These are phyloP conservation scores for Pedicia rivosa DNA, from an alignment of 2,888 invertebrate genomes.

Conservation along the genomic window DNA sequence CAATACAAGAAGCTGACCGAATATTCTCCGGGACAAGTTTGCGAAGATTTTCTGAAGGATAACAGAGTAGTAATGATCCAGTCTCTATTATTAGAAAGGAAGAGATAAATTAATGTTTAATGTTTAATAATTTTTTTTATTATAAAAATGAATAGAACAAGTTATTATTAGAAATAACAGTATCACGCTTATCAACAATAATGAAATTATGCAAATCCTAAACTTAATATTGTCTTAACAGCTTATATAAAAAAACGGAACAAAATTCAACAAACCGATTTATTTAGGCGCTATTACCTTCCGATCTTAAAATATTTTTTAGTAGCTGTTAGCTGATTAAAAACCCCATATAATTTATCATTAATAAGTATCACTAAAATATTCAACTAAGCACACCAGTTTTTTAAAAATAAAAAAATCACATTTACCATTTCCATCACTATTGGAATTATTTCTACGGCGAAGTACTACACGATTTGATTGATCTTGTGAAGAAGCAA, in stretches of 20 bases:
- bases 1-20: slow-evolving; percentile 23
- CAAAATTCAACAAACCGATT: too few relatives aligned
- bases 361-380: too few relatives aligned
- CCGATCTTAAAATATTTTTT: too few relatives aligned
- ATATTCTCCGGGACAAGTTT: slow-evolving; percentile 56
- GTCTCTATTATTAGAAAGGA: slow-evolving; percentile 17
- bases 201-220: too few relatives aligned
- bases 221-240: too few relatives aligned
- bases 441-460: slow-evolving; percentile 52
- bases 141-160: background rate
- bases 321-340: too few relatives aligned
- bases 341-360: too few relatives aligned
- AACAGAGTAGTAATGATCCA: slow-evolving; percentile 47
- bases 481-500: slow-evolving; percentile 1
- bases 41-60: slow-evolving; percentile 76
- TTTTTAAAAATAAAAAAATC: background rate
- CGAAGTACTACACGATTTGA: slow-evolving; percentile 32
- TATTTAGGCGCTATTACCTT: too few relatives aligned
- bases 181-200: too few relatives aligned
- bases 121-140: background rate
- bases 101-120: background rate
- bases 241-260: too few relatives aligned
- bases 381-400: background rate
- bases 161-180: too few relatives aligned
- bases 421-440: slow-evolving; percentile 38